phyloP scores from a whole-genome alignment of 2,113 vertebrate species.

The Atherinomorus stipes region DNA sequence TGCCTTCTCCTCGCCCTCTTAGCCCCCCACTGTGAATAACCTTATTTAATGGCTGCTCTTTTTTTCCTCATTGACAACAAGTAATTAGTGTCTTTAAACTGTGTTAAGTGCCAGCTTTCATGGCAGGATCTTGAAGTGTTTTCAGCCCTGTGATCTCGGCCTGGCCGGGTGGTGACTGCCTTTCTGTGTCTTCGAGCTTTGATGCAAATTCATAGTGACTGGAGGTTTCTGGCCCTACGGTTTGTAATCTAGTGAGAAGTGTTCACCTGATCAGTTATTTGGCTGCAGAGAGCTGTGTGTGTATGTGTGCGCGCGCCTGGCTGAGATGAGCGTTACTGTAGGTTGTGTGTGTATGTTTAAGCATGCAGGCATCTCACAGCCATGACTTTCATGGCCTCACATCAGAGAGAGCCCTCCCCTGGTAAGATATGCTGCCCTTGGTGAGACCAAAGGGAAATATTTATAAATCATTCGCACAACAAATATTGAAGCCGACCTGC shows the following conservation, averaged over 20 bases:
- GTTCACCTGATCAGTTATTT: conserved; percentile 65
- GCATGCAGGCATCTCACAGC: conserved; percentile 31
- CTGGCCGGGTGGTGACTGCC: conserved; percentile 76
- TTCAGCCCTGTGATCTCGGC: conserved; percentile 85
- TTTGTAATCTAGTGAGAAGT: conserved; percentile 50
- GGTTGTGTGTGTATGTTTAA: neutral
- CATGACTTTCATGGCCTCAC: conserved; percentile 73
- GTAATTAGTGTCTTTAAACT: conserved; percentile 85
- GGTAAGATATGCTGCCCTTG: conserved; percentile 61
- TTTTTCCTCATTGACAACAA: conserved; percentile 80
- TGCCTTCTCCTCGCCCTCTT: neutral
- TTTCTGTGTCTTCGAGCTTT: conserved; percentile 85
- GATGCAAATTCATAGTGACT: conserved; percentile 83
- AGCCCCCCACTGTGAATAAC: conserved; percentile 67
- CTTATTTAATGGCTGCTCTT: conserved; percentile 81
- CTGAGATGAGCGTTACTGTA: neutral
- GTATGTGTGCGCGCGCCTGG: neutral
- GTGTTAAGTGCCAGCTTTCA: conserved; percentile 84
- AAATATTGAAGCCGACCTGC: conserved; percentile 72
- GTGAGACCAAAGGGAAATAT: conserved; percentile 79
- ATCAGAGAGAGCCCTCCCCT: conserved; percentile 65
- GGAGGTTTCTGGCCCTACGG: conserved; percentile 42
- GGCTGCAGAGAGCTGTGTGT: conserved; percentile 29
- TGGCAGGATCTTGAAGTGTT: conserved; percentile 76
- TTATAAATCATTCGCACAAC: conserved; percentile 79